These are phyloP conservation scores for Cloeon dipterum DNA, from an alignment of 2,888 invertebrate species.

Conservation along the genomic window DNA sequence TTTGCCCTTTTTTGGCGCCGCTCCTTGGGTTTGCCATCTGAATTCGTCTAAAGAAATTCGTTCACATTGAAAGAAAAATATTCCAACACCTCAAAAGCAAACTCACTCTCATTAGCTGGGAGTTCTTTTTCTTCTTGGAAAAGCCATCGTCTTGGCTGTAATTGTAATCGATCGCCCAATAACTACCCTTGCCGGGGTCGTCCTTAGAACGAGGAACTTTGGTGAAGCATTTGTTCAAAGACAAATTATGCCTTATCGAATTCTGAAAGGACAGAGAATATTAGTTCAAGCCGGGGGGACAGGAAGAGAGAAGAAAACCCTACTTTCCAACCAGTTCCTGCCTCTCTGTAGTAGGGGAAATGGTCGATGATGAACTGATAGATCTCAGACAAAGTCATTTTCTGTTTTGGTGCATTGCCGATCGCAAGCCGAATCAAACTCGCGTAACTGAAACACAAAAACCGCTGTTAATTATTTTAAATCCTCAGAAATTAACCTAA, in stretches of 20 bases:
- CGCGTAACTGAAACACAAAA: constrained; percentile 31
- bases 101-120: constrained; percentile 23
- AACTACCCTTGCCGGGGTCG: constrained; percentile 45
- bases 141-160: constrained; percentile 29
- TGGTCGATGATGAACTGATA: constrained; percentile 48
- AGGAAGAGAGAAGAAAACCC: constrained; percentile 9
- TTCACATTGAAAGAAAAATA: too few species aligned
- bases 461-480: too few species aligned
- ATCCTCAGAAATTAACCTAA: too few species aligned
- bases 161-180: constrained; percentile 35
- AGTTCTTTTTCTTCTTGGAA: constrained; percentile 22
- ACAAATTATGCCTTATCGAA: constrained; percentile 45
- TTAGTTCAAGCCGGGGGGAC: neutral
- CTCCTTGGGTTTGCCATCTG: too few species aligned
- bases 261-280: constrained; percentile 27
- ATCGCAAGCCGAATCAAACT: constrained; percentile 45
- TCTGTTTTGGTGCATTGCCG: constrained; percentile 36
- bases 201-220: constrained; percentile 47
- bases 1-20: too few species aligned
- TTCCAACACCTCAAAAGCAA: too few species aligned
- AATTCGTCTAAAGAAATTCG: too few species aligned
- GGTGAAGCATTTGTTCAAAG: constrained; percentile 46
- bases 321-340: constrained; percentile 49
- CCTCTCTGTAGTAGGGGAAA: constrained; percentile 45
- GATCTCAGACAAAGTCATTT: constrained; percentile 50